These are phyloP conservation scores for Xanthorhoe designata DNA, from an alignment of 2,888 invertebrate species.

Conservation along the genomic window DNA sequence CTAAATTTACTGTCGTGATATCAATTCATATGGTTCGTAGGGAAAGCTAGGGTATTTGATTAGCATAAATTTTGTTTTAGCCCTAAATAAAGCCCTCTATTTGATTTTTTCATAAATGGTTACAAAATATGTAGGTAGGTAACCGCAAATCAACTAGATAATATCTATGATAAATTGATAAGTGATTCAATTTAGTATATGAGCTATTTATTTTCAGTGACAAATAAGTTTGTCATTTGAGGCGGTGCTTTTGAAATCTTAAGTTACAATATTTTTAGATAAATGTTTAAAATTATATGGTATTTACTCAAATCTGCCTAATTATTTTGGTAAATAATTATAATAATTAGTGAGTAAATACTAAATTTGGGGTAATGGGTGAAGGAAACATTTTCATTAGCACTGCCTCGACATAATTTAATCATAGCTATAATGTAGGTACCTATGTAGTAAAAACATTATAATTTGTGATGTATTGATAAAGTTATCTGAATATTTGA, in stretches of 20 bases:
- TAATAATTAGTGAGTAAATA: not conserved
- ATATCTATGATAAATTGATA: not conserved
- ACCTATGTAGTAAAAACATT: conserved; percentile 19
- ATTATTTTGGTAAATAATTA: conserved; percentile 5
- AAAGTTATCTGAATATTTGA: conserved; percentile 5
- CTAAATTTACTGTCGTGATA: too few relatives aligned
- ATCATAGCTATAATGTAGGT: too few relatives aligned
- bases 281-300: not conserved
- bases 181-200: too few relatives aligned
- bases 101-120: too few relatives aligned
- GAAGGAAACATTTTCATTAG: conserved; percentile 58
- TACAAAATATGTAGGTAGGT: too few relatives aligned
- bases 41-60: too few relatives aligned
- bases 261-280: not conserved
- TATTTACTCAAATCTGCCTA: not conserved
- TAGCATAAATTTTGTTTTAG: too few relatives aligned
- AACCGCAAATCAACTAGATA: not conserved
- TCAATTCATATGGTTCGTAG: too few relatives aligned
- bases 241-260: conserved; percentile 71
- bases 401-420: conserved; percentile 66
- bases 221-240: conserved; percentile 58
- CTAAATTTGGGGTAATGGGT: conserved; percentile 8
- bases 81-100: too few relatives aligned
- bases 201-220: conserved; percentile 11
- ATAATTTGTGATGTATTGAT: conserved; percentile 18